Percentiles rank a stretch among this genome's conserved stretches.
phyloP scores from a whole-genome alignment of 1,140 invertebrate genomes.

The Drosophila eugracilis region DNA sequence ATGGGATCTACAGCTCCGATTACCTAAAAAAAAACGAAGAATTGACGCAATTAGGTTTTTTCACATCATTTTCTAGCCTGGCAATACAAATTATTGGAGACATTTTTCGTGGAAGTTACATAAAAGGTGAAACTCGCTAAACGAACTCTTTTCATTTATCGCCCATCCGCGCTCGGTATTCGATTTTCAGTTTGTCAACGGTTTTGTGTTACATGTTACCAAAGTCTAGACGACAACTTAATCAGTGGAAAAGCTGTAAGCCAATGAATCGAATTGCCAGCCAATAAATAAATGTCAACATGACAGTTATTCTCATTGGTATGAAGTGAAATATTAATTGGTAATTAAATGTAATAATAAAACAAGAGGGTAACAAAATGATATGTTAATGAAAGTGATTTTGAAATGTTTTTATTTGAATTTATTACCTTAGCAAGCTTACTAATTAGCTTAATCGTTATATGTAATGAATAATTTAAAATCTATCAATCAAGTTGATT shows the following conservation, averaged over 20 bases:
- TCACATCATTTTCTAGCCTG: constrained; percentile 33
- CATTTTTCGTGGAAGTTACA: constrained; percentile 27
- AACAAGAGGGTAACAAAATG: not conserved
- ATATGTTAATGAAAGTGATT: too few relatives aligned
- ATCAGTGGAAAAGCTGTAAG: constrained; percentile 4
- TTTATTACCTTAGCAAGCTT: too few relatives aligned
- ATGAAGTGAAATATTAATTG: not conserved
- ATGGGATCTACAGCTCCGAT: constrained; percentile 24
- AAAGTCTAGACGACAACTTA: constrained; percentile 8
- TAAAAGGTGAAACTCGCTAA: constrained; percentile 15
- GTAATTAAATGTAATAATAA: not conserved
- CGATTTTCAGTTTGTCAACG: constrained; percentile 14
- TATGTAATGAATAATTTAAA: too few relatives aligned
- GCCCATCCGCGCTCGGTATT: constrained; percentile 14
- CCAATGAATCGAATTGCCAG: constrained; percentile 14
- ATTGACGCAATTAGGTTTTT: constrained; percentile 45
- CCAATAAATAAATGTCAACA: constrained; percentile 10
- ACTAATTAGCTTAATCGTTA: too few relatives aligned
- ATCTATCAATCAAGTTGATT: too few relatives aligned
- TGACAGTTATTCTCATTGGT: too few relatives aligned
- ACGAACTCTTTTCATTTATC: constrained; percentile 13
- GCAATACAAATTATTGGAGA: constrained; percentile 9
- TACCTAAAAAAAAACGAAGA: constrained; percentile 18
- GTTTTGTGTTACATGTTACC: constrained; percentile 2
- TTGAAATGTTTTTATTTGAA: too few relatives aligned